phyloP scores from a whole-genome alignment of 2,888 invertebrate genomes.

The Saturnia pavonia region DNA sequence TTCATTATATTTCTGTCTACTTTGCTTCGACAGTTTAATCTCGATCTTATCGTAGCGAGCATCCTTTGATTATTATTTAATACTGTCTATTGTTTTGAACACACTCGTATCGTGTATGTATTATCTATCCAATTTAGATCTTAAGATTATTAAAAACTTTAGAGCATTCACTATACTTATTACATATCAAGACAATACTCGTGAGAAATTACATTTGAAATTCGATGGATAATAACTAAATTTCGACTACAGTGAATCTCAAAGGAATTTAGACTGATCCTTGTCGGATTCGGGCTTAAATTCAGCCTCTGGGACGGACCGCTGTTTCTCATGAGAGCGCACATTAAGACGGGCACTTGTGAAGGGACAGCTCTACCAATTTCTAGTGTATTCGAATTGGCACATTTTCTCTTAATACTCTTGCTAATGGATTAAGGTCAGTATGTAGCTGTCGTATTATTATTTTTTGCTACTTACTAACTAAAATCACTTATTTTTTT shows the following conservation, averaged over 20 bases:
- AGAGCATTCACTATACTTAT: not conserved
- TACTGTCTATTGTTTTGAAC: no score
- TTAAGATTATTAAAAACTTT: not conserved
- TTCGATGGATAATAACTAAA: conserved; percentile 9
- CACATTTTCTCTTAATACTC: conserved; percentile 3
- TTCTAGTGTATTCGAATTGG: not conserved
- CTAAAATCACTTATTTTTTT: not conserved
- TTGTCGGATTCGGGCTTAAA: conserved; percentile 12
- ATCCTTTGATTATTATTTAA: not conserved
- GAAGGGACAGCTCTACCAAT: not conserved
- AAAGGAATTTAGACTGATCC: conserved; percentile 12
- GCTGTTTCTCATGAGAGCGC: conserved; percentile 1
- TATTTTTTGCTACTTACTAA: not conserved
- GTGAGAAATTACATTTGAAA: conserved; percentile 14
- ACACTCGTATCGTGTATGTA: no score
- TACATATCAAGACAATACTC: conserved; percentile 7
- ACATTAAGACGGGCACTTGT: conserved; percentile 8
- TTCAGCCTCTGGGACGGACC: conserved; percentile 6
- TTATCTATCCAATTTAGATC: not conserved
- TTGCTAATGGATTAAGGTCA: not conserved
- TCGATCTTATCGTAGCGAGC: not conserved
- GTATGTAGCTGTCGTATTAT: not conserved
- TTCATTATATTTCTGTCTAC: not conserved
- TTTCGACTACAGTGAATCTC: conserved; percentile 13
- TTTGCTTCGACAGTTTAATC: not conserved